Percentiles rank a stretch among this genome's conserved stretches.
Evolutionary conservation across 2,797 vertebrate species (phyloP).

Genomic region (Diplodus sargus): DNA sequence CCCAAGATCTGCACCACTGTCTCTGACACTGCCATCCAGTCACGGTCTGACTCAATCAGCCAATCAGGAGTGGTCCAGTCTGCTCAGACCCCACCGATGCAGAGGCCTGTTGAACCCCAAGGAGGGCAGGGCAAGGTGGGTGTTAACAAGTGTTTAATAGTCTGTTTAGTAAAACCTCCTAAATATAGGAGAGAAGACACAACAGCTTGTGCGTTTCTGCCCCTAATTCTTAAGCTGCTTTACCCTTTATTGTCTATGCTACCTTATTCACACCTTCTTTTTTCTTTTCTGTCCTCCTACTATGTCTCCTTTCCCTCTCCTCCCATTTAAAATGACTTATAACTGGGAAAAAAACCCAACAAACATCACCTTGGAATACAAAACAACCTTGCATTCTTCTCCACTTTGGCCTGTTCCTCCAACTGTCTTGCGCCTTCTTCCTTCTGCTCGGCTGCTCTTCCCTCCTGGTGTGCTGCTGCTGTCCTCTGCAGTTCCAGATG

Average conservation of each 20-base stretch:
- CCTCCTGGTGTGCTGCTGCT: slow-evolving; percentile 48
- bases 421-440: slow-evolving; percentile 19
- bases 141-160: slow-evolving; percentile 27
- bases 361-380: slow-evolving; percentile 33
- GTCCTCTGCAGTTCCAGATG: slow-evolving; percentile 89
- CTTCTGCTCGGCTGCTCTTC: slow-evolving; percentile 39
- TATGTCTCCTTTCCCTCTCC: slow-evolving; percentile 12
- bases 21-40: slow-evolving; percentile 88
- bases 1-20: slow-evolving; percentile 91
- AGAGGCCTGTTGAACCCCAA: slow-evolving; percentile 93
- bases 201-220: slow-evolving; percentile 23
- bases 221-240: slow-evolving; percentile 46
- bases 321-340: slow-evolving; percentile 22
- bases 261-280: slow-evolving; percentile 49
- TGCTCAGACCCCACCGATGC: slow-evolving; percentile 93
- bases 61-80: slow-evolving; percentile 84
- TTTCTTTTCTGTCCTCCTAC: slow-evolving; percentile 33
- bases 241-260: slow-evolving; percentile 31
- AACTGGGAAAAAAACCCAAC: background rate
- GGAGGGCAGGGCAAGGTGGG: slow-evolving; percentile 94
- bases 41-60: slow-evolving; percentile 87
- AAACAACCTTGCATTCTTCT: slow-evolving; percentile 38
- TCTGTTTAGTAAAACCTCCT: background rate
- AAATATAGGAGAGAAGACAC: background rate
- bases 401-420: slow-evolving; percentile 32